Conservation (phyloP, 2,797 vertebrate species). For the Ctenosaura bakeri region DNA sequence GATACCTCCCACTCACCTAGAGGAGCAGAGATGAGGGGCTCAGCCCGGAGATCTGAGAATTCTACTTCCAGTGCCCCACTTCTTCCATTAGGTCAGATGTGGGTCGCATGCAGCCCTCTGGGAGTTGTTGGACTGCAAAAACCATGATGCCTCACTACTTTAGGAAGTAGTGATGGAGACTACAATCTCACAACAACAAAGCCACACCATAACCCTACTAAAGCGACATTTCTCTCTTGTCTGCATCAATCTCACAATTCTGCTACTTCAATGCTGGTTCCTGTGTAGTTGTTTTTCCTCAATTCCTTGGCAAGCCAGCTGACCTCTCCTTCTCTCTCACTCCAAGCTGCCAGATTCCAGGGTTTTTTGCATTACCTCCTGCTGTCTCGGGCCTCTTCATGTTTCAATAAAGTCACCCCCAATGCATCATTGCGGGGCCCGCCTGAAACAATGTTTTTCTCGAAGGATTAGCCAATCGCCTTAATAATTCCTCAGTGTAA, state of each 20-base stretch:
- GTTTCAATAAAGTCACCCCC: slow-evolving; percentile 7
- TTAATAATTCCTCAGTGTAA: slow-evolving; percentile 52
- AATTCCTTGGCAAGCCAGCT: background rate
- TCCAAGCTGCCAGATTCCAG: background rate
- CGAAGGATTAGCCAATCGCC: slow-evolving; percentile 50
- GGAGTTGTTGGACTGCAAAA: no score
- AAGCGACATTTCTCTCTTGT: background rate
- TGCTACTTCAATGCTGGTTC: background rate
- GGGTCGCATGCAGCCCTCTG: background rate
- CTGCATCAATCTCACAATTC: background rate
- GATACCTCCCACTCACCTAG: no score
- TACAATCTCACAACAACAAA: background rate
- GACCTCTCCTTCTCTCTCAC: background rate
- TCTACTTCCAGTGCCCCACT: no score
- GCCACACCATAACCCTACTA: no score
- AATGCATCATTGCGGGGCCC: background rate
- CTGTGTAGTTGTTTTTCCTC: no score
- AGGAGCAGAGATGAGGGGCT: no score
- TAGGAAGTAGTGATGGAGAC: background rate
- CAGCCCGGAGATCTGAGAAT: no score
- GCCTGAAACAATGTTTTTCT: slow-evolving; percentile 49
- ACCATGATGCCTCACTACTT: background rate
- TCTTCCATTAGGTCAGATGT: no score
- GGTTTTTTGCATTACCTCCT: background rate
- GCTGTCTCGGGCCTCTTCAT: background rate